Conservation (phyloP, 35 echinoderm and acorn worm genomes). For the Antedon bifida region DNA sequence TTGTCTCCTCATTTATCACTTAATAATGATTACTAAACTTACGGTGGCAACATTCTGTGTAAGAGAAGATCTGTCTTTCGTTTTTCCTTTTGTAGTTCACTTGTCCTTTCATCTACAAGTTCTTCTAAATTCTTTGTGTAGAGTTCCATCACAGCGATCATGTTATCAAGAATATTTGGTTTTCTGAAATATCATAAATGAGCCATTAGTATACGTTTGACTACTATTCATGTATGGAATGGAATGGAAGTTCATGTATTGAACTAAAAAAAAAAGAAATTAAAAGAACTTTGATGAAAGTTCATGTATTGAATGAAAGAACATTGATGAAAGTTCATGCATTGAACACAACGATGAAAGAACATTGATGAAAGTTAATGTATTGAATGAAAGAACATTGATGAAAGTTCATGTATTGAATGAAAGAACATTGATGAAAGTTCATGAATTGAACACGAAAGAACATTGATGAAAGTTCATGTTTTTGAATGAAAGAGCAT, state of each 20-base stretch:
- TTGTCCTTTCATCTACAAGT: conserved; percentile 57
- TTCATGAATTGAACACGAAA: no score
- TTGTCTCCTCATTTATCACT: no score
- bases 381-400: no score
- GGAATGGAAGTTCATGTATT: neutral
- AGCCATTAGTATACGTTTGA: neutral
- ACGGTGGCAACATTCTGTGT: conserved; percentile 51
- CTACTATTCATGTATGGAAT: neutral
- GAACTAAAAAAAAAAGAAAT: neutral
- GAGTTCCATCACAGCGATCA: conserved; percentile 72
- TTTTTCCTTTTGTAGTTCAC: conserved; percentile 57
- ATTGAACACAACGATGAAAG: no score
- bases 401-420: no score
- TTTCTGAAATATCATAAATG: neutral
- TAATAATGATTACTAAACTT: conserved; percentile 1
- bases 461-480: no score
- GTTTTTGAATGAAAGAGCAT: no score
- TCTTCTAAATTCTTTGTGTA: conserved; percentile 66
- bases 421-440: no score
- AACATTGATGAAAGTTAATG: no score
- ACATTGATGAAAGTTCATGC: no score
- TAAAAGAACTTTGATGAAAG: no score
- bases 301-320: no score
- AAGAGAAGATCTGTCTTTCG: conserved; percentile 54
- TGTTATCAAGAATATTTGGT: conserved; percentile 54